phyloP scores from a whole-genome alignment of 2,113 vertebrate species.

The Chloroceryle aenea region DNA sequence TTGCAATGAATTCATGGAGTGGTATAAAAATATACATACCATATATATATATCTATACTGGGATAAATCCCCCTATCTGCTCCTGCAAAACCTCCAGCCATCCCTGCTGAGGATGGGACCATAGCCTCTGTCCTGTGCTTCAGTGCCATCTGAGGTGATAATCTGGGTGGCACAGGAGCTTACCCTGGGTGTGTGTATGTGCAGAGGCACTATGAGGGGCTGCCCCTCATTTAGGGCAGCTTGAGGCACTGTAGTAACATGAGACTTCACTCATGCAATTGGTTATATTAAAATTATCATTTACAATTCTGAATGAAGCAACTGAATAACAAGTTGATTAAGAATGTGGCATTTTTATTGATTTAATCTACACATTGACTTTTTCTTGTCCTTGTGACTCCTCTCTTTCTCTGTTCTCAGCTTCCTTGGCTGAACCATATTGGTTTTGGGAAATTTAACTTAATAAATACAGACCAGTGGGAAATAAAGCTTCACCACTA shows the following conservation, averaged over 20 bases:
- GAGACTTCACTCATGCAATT: background rate
- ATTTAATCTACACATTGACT: background rate
- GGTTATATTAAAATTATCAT: background rate
- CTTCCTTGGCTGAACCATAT: background rate
- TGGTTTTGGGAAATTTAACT: background rate
- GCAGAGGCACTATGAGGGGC: background rate
- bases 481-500: background rate
- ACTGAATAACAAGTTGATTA: background rate
- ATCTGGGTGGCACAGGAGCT: background rate
- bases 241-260: background rate
- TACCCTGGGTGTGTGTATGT: accelerated
- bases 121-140: background rate
- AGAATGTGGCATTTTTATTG: background rate
- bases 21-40: background rate
- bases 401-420: background rate
- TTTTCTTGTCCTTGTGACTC: background rate
- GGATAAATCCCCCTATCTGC: background rate
- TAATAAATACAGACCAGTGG: background rate
- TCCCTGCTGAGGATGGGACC: background rate
- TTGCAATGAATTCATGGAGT: background rate
- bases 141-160: background rate
- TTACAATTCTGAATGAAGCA: background rate
- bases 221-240: background rate
- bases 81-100: background rate
- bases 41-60: background rate